Evolutionary conservation across 2,113 vertebrate species (phyloP).

Genomic region (Laticauda laticaudata): DNA sequence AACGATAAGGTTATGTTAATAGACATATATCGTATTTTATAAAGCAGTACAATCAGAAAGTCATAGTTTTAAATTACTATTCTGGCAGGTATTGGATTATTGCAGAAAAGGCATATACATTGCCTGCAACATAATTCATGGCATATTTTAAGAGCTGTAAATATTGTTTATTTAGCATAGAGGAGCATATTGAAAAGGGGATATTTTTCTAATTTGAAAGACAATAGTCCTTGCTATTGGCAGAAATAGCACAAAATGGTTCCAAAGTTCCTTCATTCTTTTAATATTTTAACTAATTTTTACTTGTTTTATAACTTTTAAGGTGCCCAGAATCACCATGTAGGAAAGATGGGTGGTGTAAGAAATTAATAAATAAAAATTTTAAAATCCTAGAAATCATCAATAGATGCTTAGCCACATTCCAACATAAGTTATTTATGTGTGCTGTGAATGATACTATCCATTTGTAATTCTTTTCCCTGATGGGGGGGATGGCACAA

Average conservation of each 20-base stretch:
- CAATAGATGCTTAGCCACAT: neutral
- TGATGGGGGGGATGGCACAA: neutral
- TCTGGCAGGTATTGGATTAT: constrained; percentile 1
- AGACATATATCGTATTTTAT: constrained; percentile 51
- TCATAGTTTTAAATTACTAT: constrained; percentile 34
- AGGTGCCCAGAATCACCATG: neutral
- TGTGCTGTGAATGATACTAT: neutral
- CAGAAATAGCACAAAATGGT: neutral
- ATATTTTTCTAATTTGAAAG: neutral
- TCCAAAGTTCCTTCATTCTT: neutral
- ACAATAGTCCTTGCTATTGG: neutral
- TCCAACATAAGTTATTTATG: neutral
- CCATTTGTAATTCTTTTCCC: neutral
- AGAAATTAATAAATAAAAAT: neutral
- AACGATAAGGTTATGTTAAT: constrained; percentile 63
- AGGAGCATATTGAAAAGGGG: neutral
- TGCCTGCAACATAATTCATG: neutral
- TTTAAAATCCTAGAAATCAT: neutral
- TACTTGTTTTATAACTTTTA: neutral
- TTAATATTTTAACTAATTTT: neutral
- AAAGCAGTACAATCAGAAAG: constrained; percentile 63
- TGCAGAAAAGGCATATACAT: neutral
- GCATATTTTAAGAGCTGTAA: constrained; percentile 8
- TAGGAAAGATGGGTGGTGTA: neutral
- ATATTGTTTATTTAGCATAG: constrained; percentile 8